A percentile compares a stretch with the other conserved stretches of the same genome.
These are phyloP conservation scores for Brachionus angularis DNA, from an alignment of 1,140 invertebrate genomes.

Conservation along the genomic window DNA sequence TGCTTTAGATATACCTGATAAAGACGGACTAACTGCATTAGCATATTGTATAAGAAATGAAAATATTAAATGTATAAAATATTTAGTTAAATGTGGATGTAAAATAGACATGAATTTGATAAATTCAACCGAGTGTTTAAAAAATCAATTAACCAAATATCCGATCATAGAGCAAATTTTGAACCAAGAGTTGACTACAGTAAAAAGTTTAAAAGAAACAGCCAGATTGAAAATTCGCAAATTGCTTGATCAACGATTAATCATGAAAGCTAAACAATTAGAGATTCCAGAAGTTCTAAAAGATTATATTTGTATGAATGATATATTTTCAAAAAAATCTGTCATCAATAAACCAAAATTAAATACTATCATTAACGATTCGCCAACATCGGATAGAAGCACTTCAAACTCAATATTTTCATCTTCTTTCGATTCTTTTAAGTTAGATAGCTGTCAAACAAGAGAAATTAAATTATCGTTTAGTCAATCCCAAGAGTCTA, in stretches of 20 bases:
- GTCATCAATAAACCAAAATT: background rate
- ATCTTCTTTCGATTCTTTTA: background rate
- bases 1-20: constrained; percentile 5
- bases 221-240: background rate
- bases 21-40: background rate
- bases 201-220: constrained; percentile 1
- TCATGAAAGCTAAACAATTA: background rate
- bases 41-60: background rate
- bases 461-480: no score
- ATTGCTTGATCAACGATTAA: background rate
- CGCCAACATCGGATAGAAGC: background rate
- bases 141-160: constrained; percentile 1
- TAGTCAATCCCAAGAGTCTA: background rate
- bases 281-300: background rate
- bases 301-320: background rate
- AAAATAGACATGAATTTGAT: background rate
- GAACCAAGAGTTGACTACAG: background rate
- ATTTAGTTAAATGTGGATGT: background rate
- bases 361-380: no score
- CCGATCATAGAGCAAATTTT: background rate
- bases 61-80: background rate
- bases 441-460: no score
- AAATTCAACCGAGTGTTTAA: background rate
- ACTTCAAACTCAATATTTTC: background rate
- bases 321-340: background rate